Conservation (phyloP, 1,140 invertebrate species). For the Pogonomyrmex californicus region DNA sequence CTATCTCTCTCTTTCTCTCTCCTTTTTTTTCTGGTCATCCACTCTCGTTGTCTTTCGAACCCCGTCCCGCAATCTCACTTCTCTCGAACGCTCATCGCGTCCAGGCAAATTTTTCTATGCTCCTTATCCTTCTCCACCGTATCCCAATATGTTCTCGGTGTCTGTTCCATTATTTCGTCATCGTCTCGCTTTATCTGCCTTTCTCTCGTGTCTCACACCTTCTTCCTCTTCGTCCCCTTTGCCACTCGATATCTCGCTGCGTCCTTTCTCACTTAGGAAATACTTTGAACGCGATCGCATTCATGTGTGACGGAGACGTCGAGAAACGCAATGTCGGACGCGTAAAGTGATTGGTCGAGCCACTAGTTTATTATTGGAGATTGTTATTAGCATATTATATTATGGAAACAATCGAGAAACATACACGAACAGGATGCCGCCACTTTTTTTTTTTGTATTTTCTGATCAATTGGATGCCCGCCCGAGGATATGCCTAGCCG, state of each 20-base stretch:
- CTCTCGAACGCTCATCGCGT: conserved; percentile 4
- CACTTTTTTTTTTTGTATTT: conserved; percentile 75
- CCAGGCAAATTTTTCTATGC: conserved; percentile 36
- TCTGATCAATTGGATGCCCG: conserved; percentile 77
- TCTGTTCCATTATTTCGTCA: conserved; percentile 59
- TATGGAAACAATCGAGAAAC: conserved; percentile 70
- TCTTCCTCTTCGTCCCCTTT: conserved; percentile 4
- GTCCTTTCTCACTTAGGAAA: conserved; percentile 28
- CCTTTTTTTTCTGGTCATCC: conserved; percentile 41
- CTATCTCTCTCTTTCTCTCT: neutral
- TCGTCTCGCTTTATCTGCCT: conserved; percentile 8
- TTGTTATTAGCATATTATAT: conserved; percentile 82
- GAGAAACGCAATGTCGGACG: conserved; percentile 2
- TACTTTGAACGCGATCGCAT: conserved; percentile 37
- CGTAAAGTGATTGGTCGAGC: conserved; percentile 64
- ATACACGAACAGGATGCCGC: conserved; percentile 12
- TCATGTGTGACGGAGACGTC: conserved; percentile 57
- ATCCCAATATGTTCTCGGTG: conserved; percentile 23
- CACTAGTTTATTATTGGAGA: conserved; percentile 80
- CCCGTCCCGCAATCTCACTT: conserved; percentile 6
- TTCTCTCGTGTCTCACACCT: neutral
- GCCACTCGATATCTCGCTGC: conserved; percentile 3
- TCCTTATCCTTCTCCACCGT: conserved; percentile 53
- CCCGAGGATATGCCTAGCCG: conserved; percentile 65
- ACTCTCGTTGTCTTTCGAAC: conserved; percentile 46